Percentiles rank a stretch among this genome's conserved stretches.
These are phyloP conservation scores for Osmerus eperlanus DNA, from an alignment of 2,113 vertebrate genomes.

Conservation along the genomic window DNA sequence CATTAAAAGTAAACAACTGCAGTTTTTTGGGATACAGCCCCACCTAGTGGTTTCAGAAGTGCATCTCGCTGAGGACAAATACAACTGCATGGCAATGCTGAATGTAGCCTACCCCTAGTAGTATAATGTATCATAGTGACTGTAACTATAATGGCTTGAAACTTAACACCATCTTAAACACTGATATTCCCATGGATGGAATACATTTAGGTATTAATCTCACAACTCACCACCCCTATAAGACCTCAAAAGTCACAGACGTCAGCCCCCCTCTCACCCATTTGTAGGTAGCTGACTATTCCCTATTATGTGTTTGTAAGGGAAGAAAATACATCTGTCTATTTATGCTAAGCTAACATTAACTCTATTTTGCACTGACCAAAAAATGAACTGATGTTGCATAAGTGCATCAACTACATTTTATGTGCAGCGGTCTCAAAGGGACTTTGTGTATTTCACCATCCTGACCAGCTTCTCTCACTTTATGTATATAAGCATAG, in stretches of 20 bases:
- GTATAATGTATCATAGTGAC: conserved; percentile 7
- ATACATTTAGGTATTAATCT: conserved; percentile 12
- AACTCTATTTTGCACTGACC: conserved; percentile 57
- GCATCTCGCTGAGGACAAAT: conserved; percentile 18
- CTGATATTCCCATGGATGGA: neutral
- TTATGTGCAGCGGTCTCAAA: conserved; percentile 25
- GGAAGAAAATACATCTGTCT: conserved; percentile 17
- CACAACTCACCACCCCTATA: conserved; percentile 18
- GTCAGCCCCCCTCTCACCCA: neutral
- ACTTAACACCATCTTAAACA: neutral
- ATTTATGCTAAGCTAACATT: conserved; percentile 34
- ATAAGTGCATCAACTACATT: conserved; percentile 16
- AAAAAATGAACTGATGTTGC: conserved; percentile 19
- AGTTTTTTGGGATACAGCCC: neutral
- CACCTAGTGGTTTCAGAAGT: conserved; percentile 8
- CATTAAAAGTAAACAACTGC: too few species aligned
- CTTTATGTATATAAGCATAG: conserved; percentile 38
- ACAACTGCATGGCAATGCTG: conserved; percentile 24
- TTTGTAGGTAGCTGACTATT: neutral
- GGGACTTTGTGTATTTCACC: conserved; percentile 37
- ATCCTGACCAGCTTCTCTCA: conserved; percentile 27
- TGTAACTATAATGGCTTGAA: conserved; percentile 20
- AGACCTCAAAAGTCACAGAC: conserved; percentile 18
- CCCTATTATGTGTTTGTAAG: conserved; percentile 13
- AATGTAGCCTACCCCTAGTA: conserved; percentile 34